Evolutionary conservation across 2,888 invertebrate genomes (phyloP).

Genomic region (Neoscelio sp.): DNA sequence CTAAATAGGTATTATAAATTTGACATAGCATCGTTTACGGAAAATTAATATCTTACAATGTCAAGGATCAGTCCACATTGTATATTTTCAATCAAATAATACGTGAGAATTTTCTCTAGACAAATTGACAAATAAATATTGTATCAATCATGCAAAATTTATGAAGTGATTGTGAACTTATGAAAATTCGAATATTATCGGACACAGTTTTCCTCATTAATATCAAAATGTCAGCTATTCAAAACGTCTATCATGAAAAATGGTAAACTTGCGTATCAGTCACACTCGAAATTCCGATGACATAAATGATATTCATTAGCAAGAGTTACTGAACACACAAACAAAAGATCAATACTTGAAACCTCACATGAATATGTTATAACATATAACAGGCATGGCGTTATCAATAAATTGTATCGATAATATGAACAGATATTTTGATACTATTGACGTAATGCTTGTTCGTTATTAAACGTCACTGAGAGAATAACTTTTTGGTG

Average conservation of each 20-base stretch:
- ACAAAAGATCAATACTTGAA: slow-evolving; percentile 33
- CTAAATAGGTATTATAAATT: no score
- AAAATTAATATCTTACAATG: not conserved
- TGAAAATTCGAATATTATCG: slow-evolving; percentile 45
- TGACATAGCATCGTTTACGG: no score
- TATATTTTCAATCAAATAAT: slow-evolving; percentile 18
- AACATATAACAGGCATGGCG: slow-evolving; percentile 39
- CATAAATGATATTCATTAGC: slow-evolving; percentile 50
- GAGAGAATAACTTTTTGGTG: slow-evolving; percentile 26
- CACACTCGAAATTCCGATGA: slow-evolving; percentile 46
- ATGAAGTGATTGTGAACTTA: slow-evolving; percentile 37
- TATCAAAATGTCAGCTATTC: slow-evolving; percentile 52
- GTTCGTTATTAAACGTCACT: slow-evolving; percentile 40
- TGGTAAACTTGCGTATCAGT: slow-evolving; percentile 53
- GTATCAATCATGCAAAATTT: slow-evolving; percentile 19
- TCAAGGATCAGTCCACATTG: no score
- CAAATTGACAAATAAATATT: slow-evolving; percentile 39
- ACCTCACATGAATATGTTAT: slow-evolving; percentile 16
- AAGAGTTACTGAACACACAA: slow-evolving; percentile 45
- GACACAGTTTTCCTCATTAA: slow-evolving; percentile 54
- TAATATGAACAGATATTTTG: slow-evolving; percentile 46
- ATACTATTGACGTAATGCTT: slow-evolving; percentile 51
- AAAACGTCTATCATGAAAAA: slow-evolving; percentile 58
- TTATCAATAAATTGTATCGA: slow-evolving; percentile 55
- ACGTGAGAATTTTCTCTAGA: slow-evolving; percentile 6